Conservation (phyloP, 1,140 invertebrate genomes). For the Drosophila pseudoananassae region DNA sequence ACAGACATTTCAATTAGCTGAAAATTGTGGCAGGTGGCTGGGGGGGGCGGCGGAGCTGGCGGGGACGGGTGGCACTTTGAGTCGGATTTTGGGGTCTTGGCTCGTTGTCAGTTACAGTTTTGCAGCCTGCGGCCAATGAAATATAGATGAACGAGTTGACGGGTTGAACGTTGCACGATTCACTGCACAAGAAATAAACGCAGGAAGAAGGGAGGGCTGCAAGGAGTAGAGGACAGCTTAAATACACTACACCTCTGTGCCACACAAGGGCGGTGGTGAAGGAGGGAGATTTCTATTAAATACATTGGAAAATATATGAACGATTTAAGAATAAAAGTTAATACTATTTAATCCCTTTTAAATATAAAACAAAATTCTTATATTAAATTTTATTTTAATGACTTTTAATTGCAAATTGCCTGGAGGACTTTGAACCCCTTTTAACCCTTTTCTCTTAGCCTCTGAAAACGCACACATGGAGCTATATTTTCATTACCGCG, state of each 20-base stretch:
- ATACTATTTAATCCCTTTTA: neutral
- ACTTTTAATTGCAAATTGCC: neutral
- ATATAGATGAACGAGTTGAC: constrained; percentile 75
- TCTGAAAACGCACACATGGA: constrained; percentile 5
- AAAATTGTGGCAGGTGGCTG: constrained; percentile 61
- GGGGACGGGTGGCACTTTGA: constrained; percentile 12
- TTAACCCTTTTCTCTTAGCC: neutral
- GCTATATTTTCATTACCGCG: constrained; percentile 55
- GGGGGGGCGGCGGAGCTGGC: neutral
- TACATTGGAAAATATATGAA: neutral
- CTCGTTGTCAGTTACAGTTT: constrained; percentile 59
- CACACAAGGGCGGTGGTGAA: neutral
- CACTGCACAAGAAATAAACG: constrained; percentile 46
- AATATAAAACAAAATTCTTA: neutral
- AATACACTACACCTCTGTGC: constrained; percentile 13
- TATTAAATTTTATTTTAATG: neutral
- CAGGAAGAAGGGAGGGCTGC: neutral
- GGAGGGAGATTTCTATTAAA: neutral
- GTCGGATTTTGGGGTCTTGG: constrained; percentile 38
- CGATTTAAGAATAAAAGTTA: too few species aligned
- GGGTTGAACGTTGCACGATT: constrained; percentile 63
- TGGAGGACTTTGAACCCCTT: neutral
- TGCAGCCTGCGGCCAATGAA: constrained; percentile 68
- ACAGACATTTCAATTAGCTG: constrained; percentile 79
- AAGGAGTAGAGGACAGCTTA: constrained; percentile 3